phyloP scores from a whole-genome alignment of 2,888 invertebrate genomes.

The Diploptera punctata region DNA sequence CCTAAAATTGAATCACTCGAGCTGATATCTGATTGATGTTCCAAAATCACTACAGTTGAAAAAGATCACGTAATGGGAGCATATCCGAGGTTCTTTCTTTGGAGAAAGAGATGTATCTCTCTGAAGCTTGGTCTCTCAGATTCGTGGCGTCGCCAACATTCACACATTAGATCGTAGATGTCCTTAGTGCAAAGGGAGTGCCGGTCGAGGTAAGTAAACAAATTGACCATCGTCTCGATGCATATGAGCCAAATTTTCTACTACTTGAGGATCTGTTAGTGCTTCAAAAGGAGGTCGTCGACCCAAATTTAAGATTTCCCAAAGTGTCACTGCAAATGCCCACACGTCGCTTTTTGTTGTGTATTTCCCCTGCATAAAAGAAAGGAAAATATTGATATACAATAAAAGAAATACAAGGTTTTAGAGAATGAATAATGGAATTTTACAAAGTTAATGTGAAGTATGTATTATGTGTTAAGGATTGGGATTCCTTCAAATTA shows the following conservation, averaged over 20 bases:
- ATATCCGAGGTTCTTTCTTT: slow-evolving; percentile 58
- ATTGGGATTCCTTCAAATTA: too few species aligned
- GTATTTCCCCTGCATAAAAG: slow-evolving; percentile 84
- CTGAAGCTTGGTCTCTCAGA: slow-evolving; percentile 63
- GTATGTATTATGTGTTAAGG: not conserved
- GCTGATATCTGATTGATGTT: not conserved
- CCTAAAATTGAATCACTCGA: not conserved
- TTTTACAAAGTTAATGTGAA: too few species aligned
- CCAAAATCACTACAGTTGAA: not conserved
- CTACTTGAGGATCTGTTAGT: slow-evolving; percentile 76
- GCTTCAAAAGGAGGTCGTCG: slow-evolving; percentile 79
- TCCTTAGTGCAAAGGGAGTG: slow-evolving; percentile 63
- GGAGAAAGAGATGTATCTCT: slow-evolving; percentile 67
- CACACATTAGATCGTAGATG: slow-evolving; percentile 65
- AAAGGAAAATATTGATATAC: too few species aligned
- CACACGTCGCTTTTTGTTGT: slow-evolving; percentile 91
- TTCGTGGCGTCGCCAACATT: slow-evolving; percentile 65
- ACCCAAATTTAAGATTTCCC: slow-evolving; percentile 84
- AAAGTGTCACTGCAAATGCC: slow-evolving; percentile 87
- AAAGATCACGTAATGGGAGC: slow-evolving; percentile 49
- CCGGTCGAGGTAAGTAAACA: slow-evolving; percentile 52
- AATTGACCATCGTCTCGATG: slow-evolving; percentile 63
- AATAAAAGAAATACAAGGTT: too few species aligned
- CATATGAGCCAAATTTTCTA: slow-evolving; percentile 79
- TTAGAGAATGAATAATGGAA: too few species aligned